These are phyloP conservation scores for Polyodon spathula DNA, from an alignment of 2,113 vertebrate species.

Conservation along the genomic window DNA sequence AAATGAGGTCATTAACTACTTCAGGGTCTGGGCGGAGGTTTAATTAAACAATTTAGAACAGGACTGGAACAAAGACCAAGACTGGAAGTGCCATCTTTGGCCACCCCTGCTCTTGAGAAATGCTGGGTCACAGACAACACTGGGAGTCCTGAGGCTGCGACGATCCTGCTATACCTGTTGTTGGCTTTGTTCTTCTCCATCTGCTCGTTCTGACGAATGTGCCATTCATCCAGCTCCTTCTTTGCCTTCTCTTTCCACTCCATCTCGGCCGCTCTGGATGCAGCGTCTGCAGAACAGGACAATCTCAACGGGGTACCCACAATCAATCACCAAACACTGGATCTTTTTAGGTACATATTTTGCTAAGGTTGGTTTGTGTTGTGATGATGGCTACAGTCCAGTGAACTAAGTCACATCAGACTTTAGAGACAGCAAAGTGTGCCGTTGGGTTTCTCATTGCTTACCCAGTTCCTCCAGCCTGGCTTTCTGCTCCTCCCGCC, in stretches of 20 bases:
- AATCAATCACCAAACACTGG: not conserved
- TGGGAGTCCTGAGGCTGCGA: no score
- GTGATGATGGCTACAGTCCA: no score
- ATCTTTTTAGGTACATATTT: not conserved
- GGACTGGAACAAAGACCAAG: no score
- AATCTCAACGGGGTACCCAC: not conserved
- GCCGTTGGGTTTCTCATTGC: not conserved
- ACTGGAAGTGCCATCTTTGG: no score
- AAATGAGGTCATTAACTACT: no score
- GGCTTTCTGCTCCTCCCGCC: constrained; percentile 90
- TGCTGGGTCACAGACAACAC: no score
- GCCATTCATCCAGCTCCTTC: constrained; percentile 95
- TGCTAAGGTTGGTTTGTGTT: no score
- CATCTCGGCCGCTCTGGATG: constrained; percentile 80
- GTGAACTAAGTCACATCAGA: no score
- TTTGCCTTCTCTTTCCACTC: constrained; percentile 92
- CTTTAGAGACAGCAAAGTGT: no score
- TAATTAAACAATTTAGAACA: no score
- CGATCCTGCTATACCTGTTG: constrained; percentile 78
- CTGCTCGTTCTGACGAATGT: constrained; percentile 86
- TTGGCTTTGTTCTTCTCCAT: constrained; percentile 94
- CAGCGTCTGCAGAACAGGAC: constrained; percentile 54
- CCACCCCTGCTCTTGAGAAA: no score
- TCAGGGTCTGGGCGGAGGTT: no score
- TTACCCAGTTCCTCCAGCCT: constrained; percentile 85